phyloP scores from a whole-genome alignment of 2,797 vertebrate genomes.

The Heterohyrax brucei region DNA sequence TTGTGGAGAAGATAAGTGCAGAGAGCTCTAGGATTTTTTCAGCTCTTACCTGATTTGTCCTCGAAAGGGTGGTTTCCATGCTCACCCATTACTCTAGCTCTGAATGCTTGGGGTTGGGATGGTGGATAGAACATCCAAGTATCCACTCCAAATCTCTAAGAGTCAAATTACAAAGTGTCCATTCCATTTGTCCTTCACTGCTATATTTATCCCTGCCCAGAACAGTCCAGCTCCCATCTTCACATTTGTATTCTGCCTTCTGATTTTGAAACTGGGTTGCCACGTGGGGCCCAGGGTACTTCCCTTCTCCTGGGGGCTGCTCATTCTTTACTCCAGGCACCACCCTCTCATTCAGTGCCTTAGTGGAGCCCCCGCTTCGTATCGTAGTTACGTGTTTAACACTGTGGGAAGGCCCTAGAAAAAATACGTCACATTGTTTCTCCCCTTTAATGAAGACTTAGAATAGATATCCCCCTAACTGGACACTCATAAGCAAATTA shows the following conservation, averaged over 20 bases:
- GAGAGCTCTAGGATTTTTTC: constrained; percentile 68
- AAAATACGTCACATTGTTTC: neutral
- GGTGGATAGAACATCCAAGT: neutral
- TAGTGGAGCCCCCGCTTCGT: neutral
- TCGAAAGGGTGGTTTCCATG: constrained; percentile 72
- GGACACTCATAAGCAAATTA: neutral
- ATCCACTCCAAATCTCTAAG: constrained; percentile 45
- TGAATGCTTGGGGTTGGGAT: constrained; percentile 55
- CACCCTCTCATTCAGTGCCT: neutral
- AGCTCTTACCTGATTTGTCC: constrained; percentile 69
- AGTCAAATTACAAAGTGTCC: constrained; percentile 65
- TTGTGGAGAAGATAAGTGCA: constrained; percentile 75
- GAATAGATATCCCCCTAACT: neutral
- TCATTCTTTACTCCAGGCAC: constrained; percentile 36
- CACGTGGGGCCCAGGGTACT: neutral
- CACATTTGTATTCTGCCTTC: neutral
- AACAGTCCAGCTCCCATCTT: neutral
- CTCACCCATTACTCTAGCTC: constrained; percentile 63
- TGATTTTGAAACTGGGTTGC: constrained; percentile 17
- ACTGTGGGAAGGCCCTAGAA: neutral
- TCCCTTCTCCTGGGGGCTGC: neutral
- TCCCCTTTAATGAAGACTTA: neutral
- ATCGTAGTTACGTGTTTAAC: constrained; percentile 1
- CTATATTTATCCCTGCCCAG: neutral
- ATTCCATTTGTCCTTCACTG: neutral